A percentile compares a stretch with the other conserved stretches of the same genome.
phyloP scores from a whole-genome alignment of 2,113 vertebrate genomes.

The Copsychus sechellarum region DNA sequence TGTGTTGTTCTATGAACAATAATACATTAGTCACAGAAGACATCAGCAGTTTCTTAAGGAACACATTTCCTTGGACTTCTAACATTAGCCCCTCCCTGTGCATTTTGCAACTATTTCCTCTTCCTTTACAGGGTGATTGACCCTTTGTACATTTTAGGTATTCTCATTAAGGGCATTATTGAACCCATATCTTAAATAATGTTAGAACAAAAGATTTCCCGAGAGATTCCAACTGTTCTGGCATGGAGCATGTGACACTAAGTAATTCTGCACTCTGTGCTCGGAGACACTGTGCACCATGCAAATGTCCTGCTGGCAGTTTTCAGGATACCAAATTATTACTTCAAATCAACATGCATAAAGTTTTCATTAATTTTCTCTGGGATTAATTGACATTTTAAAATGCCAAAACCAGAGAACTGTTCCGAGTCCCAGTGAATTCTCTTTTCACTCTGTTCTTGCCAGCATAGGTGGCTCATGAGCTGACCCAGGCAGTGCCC shows the following conservation, averaged over 20 bases:
- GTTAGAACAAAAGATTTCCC: conserved; percentile 17
- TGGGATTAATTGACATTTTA: neutral
- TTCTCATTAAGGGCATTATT: conserved; percentile 37
- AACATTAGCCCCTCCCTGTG: conserved; percentile 1
- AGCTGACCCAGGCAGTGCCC: neutral
- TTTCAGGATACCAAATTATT: neutral
- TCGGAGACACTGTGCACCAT: fast-evolving
- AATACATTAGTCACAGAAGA: conserved; percentile 18
- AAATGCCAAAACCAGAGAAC: neutral
- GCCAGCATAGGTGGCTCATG: fast-evolving
- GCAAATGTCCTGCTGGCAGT: neutral
- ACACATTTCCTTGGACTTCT: conserved; percentile 1
- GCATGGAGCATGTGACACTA: neutral
- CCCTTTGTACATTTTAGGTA: conserved; percentile 46
- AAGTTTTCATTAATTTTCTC: neutral
- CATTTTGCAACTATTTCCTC: conserved; percentile 44
- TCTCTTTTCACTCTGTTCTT: neutral
- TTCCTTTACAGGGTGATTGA: conserved; percentile 31
- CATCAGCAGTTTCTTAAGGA: conserved; percentile 5
- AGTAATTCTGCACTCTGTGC: neutral
- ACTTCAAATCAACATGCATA: neutral
- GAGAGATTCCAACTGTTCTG: neutral
- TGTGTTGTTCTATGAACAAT: neutral
- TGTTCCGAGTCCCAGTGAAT: neutral
- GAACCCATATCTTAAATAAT: neutral